Evolutionary conservation across 1,140 invertebrate genomes (phyloP).

Genomic region (Pachypeltis micranthus): DNA sequence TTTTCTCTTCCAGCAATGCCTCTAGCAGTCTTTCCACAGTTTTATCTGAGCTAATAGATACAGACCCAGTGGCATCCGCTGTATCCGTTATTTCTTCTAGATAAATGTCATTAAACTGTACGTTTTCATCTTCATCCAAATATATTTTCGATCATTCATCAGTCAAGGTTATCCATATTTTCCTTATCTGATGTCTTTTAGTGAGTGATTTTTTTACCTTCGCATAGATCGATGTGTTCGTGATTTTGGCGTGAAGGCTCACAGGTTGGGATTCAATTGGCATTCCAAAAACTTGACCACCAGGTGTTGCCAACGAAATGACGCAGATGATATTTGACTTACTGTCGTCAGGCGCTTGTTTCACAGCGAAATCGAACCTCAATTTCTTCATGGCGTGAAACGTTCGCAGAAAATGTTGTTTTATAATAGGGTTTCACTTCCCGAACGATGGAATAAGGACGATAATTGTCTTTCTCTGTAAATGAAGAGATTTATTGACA

Average conservation of each 20-base stretch:
- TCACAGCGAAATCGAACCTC: neutral
- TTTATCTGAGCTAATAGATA: neutral
- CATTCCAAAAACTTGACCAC: neutral
- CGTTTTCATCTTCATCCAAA: conserved; percentile 11
- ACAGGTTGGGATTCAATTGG: neutral
- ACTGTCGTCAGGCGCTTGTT: neutral
- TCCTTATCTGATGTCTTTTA: conserved; percentile 5
- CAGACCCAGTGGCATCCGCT: neutral
- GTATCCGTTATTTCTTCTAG: neutral
- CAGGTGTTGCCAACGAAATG: neutral
- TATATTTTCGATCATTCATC: conserved; percentile 7
- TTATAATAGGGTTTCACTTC: neutral
- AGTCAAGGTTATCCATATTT: conserved; percentile 13
- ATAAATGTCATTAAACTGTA: conserved; percentile 8
- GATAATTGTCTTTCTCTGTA: too few relatives aligned
- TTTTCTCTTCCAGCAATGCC: conserved; percentile 7
- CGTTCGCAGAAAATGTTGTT: neutral
- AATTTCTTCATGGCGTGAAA: neutral
- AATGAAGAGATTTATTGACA: too few relatives aligned
- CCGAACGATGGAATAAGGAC: too few relatives aligned
- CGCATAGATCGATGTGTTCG: neutral
- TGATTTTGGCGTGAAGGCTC: neutral
- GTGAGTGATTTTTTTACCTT: conserved; percentile 9
- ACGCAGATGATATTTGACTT: neutral
- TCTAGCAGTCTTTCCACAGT: conserved; percentile 2